Base-by-base conservation (phyloP, 1,140 invertebrate species). In the Octopus sinensis region DNA sequence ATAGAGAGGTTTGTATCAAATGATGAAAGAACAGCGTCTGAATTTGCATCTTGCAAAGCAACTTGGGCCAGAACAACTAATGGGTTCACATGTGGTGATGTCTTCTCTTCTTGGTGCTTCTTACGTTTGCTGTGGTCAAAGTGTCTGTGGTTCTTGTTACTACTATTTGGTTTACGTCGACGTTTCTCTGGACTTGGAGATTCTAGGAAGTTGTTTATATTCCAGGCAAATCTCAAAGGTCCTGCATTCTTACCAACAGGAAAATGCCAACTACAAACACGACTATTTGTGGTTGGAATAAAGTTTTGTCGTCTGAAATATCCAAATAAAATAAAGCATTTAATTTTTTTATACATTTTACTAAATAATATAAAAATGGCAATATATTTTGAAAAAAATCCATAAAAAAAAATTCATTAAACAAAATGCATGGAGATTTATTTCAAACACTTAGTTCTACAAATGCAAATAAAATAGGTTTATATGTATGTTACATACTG, bases 221-320 rank as follows among this genome's bases (percentile, higher is more conserved):
- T 77, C 76, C 76, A 77, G 7, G 76, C 76, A 77, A 77, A 77
- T 77, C 76, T 23, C 7, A 23, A 7, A 17, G 76, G 76, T 17
- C 76, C 76, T 9, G 52, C 76, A 43, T 77, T 51, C 76, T 77
- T 77, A 13, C 76, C 76, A 6, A 9, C 7, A 52, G 76, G 76
- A 43, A 77, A 77, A 53, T 77, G 76, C 76, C 76, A 77, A 51
- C 76, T 77, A 51, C 76, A 77, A 77, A 77, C 76, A 5, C 76
- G 76, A 43, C 76, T 77, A 51, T 77, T 77, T 43, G 23, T 77
- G 5, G 76, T 77, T 17, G 76, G 76, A 17, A 77, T 51, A 53
- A 77, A 77, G 52, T 77, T 77, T 9, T 77, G 76, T 77, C 76
- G 76, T 53, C 76, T 77, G 52, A 77, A 77, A 77, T 77, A 53